Evolutionary conservation across 2,797 vertebrate genomes (phyloP), one percentile per base, ranked within the genome.

Genomic region (Myiotriccus ornatus): DNA sequence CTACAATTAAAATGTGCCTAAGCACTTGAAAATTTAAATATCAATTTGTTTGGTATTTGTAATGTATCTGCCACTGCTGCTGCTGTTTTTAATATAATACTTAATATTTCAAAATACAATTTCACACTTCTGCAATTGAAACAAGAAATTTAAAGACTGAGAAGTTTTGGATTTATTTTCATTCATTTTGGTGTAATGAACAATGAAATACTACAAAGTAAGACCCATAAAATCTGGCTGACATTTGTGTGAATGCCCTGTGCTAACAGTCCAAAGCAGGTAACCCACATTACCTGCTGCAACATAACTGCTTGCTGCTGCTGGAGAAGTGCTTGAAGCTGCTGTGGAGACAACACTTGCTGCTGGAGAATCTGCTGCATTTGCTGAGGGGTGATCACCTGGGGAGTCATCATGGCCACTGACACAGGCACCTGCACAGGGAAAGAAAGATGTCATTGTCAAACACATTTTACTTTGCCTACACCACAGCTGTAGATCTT

Each of bases 391-490:
- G 99, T 99, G 98, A 99, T 99, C 98, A 99, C 99, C 98, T 99
- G 99, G 98, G 99, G 99, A 98, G 99, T 99, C 99, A 99, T 99
- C 99, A 99, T 99, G 99, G 99, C 99, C 99, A 99, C 98, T 84
- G 99, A 99, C 98, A 99, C 99, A 97, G 99, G 99, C 97, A 99
- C 99, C 99, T 99, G 97, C 90, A 92, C 90, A 95, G 63, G 79
- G 87, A 96, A 87, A 69, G 90, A 81, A 93, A 97, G 86, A 56
- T 81, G 89, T 96, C 77, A 96, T 53, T 15, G 5, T 88, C 70
- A 94, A 82, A 68, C 19, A 63, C 25, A 12, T 80, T 91, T 89
- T 81, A 84, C 47, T 68, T 91, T 5, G 20, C 67, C 62, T 41
- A 34, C 52, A 64, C 75, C 63, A 37, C 34, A 81, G 84, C 68